Evolutionary conservation across 2,888 invertebrate species (phyloP).

Genomic region (Synergus umbraculus): DNA sequence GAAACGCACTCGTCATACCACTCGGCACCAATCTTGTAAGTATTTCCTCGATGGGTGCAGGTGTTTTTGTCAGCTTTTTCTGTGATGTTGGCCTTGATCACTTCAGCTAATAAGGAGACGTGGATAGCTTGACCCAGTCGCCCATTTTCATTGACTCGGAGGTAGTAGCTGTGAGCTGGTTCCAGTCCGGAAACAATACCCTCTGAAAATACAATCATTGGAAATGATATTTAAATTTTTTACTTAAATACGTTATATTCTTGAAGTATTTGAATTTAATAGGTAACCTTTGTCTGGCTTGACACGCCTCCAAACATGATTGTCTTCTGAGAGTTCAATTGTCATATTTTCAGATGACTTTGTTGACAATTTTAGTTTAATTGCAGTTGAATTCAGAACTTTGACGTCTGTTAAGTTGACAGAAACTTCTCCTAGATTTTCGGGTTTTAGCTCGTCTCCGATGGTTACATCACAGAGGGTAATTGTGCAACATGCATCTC

Average conservation of each 20-base stretch:
- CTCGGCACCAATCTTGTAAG: conserved; percentile 77
- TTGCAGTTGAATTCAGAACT: conserved; percentile 74
- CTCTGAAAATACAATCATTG: conserved; percentile 58
- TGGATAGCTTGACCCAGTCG: conserved; percentile 68
- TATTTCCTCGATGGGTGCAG: conserved; percentile 73
- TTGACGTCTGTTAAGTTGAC: conserved; percentile 73
- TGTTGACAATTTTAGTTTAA: conserved; percentile 69
- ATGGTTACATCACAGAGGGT: conserved; percentile 92
- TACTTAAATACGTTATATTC: not conserved
- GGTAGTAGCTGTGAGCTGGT: conserved; percentile 75
- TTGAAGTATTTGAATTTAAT: not conserved
- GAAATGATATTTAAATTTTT: not conserved
- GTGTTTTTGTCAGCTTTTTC: conserved; percentile 67
- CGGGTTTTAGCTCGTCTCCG: conserved; percentile 81
- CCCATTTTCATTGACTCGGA: conserved; percentile 73
- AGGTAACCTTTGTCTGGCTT: conserved; percentile 68
- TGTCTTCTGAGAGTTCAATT: conserved; percentile 72
- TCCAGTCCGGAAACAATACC: conserved; percentile 72
- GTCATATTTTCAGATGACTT: conserved; percentile 66
- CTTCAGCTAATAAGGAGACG: conserved; percentile 71
- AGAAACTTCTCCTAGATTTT: conserved; percentile 69
- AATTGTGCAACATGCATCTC: conserved; percentile 90
- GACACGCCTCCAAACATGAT: conserved; percentile 72
- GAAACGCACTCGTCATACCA: conserved; percentile 89
- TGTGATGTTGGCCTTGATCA: conserved; percentile 69